Evolutionary conservation across 2,113 vertebrate genomes (phyloP), one percentile per base, ranked within the genome.

Genomic region (Hiodon tergisus): DNA sequence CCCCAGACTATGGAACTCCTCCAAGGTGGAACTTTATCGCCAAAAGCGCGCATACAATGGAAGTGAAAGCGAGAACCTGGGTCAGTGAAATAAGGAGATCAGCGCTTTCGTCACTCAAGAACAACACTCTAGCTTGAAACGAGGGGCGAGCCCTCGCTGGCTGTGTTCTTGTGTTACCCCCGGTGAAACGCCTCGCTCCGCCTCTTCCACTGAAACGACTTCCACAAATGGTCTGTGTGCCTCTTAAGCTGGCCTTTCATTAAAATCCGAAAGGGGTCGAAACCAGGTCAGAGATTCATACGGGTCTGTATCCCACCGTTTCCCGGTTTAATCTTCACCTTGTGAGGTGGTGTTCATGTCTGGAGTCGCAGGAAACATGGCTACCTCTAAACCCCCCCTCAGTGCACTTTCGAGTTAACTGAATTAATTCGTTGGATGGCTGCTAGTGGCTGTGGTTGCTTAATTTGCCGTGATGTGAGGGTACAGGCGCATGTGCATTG

Each of bases 71-170:
- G 6, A 48, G 31, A 54, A 59, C 47, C 66, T 31, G 31, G 61
- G 54, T 76, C 61, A 31, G 31, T 60, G 53, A 76, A 62, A 17
- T 48, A 70, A 76, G 61, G 57, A 76, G 58, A 50, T 76, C 57
- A 76, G 67, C 31, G 16, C 60, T 50, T 14, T 72, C 13, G 31
- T 31, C 50, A 53, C 16, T 4, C 11, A 53, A 47, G 50, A 53
- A 51, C 52, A 70, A 54, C 55, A 60, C 47, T 51, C 66, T 68
- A 68, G 73, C 31, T 31, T 31, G 31, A 31, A 31, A 31, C 31
- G 31, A 31, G 31, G 31, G 31, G 31, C 31, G 31, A 31, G 31
- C 31, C 31, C 31, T 31, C 31, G 31, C 31, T 31, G 31, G 31
- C 31, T 31, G 31, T 2, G 31, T 31, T 31, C 31, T 2, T 31